phyloP scores from a whole-genome alignment of 2,888 invertebrate species.

The Microchrysa polita region DNA sequence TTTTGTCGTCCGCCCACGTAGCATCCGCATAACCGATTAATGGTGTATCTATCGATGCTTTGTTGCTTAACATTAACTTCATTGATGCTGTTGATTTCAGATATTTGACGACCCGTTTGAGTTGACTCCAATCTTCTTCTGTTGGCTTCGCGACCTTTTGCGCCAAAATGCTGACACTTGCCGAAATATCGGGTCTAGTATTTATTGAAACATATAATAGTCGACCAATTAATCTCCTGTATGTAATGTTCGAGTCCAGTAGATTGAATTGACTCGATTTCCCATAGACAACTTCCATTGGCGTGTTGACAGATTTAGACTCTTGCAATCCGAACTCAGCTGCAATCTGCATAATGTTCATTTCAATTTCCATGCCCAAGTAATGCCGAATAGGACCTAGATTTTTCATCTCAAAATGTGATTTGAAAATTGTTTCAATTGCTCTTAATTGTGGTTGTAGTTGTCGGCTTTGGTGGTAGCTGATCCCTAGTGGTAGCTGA shows the following conservation, averaged over 20 bases:
- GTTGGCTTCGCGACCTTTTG: constrained; percentile 42
- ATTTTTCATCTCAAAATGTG: no score
- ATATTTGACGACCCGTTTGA: constrained; percentile 32
- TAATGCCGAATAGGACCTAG: no score
- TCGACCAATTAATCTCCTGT: constrained; percentile 52
- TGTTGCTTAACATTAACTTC: constrained; percentile 32
- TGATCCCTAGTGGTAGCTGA: no score
- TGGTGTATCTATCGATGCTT: background rate
- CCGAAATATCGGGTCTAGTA: constrained; percentile 52
- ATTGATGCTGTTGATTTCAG: constrained; percentile 30
- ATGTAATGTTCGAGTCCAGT: constrained; percentile 43
- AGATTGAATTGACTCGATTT: constrained; percentile 1
- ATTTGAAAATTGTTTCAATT: no score
- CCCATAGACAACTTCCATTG: background rate
- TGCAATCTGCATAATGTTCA: background rate
- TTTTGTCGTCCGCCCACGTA: no score
- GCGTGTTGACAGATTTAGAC: background rate
- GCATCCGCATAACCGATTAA: no score
- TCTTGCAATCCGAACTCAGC: background rate
- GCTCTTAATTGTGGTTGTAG: no score
- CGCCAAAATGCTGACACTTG: constrained; percentile 47
- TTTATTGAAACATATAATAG: constrained; percentile 52
- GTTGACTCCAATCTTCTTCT: constrained; percentile 39
- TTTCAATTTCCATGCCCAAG: no score
- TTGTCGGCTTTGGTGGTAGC: no score